Evolutionary conservation across 2,797 vertebrate species (phyloP).

Genomic region (Hippocampus kuda): DNA sequence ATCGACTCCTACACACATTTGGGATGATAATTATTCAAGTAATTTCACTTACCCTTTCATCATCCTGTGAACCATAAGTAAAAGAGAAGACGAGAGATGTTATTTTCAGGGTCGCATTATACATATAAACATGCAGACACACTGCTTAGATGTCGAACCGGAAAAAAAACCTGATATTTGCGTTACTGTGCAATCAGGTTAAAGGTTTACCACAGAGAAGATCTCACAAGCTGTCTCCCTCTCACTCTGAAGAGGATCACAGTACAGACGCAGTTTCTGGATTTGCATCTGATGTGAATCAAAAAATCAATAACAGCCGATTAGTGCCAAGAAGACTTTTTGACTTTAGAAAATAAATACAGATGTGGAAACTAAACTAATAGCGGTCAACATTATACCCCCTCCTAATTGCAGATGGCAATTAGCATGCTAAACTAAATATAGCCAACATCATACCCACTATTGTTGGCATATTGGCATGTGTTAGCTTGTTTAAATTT

Average conservation of each 20-base stretch:
- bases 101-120: not conserved
- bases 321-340: not conserved
- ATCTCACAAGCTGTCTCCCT: conserved; percentile 78
- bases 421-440: no score
- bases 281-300: conserved; percentile 59
- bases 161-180: not conserved
- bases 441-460: not conserved
- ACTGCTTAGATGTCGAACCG: not conserved
- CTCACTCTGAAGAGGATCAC: conserved; percentile 74
- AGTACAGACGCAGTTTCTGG: conserved; percentile 76
- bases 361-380: no score
- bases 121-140: not conserved
- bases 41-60: conserved; percentile 67
- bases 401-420: no score
- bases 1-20: not conserved
- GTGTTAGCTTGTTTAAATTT: not conserved
- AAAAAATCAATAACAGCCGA: not conserved
- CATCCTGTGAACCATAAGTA: conserved; percentile 54
- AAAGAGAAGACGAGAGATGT: conserved; percentile 14
- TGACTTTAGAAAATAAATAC: not conserved
- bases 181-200: not conserved
- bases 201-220: conserved; percentile 64
- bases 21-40: not conserved
- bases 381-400: no score
- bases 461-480: not conserved